A percentile compares a stretch with the other conserved stretches of the same genome.
Evolutionary conservation across 2,113 vertebrate genomes (phyloP).

Genomic region (Sterrhoptilus dennistouni): DNA sequence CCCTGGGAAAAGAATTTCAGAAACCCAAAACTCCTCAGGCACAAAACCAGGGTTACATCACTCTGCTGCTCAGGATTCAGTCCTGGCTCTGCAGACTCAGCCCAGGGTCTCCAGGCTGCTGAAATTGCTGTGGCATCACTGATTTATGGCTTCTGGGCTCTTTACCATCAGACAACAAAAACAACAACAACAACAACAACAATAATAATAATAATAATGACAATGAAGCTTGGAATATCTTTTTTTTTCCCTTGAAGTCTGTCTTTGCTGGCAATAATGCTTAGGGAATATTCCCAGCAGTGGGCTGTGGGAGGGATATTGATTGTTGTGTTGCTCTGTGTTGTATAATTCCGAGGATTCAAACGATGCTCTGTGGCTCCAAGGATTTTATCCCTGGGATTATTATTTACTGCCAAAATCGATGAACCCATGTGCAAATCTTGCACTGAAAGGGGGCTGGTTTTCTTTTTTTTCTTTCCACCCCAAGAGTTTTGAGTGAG

Average conservation of each 20-base stretch:
- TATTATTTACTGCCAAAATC: neutral
- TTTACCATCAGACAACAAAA: neutral
- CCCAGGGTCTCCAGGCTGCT: neutral
- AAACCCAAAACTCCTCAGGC: too few species aligned
- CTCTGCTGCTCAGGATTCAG: neutral
- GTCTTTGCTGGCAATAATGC: neutral
- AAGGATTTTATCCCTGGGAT: neutral
- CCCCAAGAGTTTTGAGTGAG: neutral
- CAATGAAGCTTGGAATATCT: neutral
- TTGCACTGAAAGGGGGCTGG: neutral
- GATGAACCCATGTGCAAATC: neutral
- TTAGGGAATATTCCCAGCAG: neutral
- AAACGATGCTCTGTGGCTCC: fast-evolving
- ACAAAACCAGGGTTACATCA: too few species aligned
- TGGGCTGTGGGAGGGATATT: neutral
- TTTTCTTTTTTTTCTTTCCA: neutral
- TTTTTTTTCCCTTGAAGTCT: neutral
- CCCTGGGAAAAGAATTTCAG: too few species aligned
- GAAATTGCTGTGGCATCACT: neutral
- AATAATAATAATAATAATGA: neutral
- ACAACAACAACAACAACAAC: too few species aligned
- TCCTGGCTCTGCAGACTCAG: neutral
- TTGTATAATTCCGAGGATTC: neutral
- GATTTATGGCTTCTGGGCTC: neutral
- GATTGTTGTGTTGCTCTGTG: neutral